Conservation (phyloP, 2,113 vertebrate genomes). For the Orthochromis malagaraziensis region DNA sequence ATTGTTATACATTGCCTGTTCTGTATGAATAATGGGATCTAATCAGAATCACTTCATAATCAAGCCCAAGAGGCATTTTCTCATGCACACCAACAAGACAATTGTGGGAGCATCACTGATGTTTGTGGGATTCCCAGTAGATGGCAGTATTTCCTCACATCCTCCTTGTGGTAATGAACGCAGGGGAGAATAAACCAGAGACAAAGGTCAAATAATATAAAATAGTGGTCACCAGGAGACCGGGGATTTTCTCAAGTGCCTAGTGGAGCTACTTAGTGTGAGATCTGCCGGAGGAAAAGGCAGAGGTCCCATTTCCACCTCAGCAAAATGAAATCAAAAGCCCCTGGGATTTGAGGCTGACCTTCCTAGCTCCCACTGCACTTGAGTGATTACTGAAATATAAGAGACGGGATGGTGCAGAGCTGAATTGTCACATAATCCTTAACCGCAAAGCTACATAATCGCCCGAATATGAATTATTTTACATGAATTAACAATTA, state of each 20-base stretch:
- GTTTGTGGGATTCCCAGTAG: conserved; percentile 32
- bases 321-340: conserved; percentile 69
- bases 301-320: conserved; percentile 58
- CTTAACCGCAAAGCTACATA: neutral
- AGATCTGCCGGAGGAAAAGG: conserved; percentile 63
- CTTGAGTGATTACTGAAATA: conserved; percentile 42
- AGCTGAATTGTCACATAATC: neutral
- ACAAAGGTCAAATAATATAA: conserved; percentile 53
- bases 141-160: conserved; percentile 54
- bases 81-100: neutral
- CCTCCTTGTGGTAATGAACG: neutral
- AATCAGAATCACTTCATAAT: conserved; percentile 36
- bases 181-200: neutral
- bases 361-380: conserved; percentile 14
- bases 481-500: neutral
- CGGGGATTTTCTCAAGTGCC: conserved; percentile 55
- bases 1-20: neutral
- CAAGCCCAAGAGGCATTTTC: neutral
- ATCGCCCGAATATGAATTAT: neutral
- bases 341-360: conserved; percentile 51
- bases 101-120: neutral
- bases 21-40: conserved; percentile 15
- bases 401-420: neutral
- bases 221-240: conserved; percentile 34
- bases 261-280: conserved; percentile 47